phyloP scores from a whole-genome alignment of 2,113 vertebrate species.

The Ardeotis arabs region DNA sequence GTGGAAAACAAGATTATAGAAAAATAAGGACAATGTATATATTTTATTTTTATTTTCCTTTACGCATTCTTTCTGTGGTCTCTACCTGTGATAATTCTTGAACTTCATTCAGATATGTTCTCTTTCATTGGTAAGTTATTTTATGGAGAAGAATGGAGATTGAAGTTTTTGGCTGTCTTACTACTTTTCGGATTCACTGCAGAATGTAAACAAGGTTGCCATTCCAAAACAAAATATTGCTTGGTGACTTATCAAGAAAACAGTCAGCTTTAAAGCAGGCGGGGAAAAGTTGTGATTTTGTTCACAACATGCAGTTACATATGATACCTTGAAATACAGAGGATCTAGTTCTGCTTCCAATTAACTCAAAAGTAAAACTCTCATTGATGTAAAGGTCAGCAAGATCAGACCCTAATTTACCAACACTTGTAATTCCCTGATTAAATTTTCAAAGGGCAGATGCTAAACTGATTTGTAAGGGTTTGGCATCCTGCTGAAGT shows the following conservation, averaged over 20 bases:
- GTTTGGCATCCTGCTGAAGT: conserved; percentile 8
- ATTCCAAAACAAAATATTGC: neutral
- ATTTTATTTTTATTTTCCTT: neutral
- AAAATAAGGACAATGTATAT: neutral
- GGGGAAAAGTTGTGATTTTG: neutral
- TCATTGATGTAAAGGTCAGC: neutral
- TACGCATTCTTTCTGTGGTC: neutral
- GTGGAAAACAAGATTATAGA: neutral
- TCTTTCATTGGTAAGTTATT: neutral
- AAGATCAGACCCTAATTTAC: conserved; percentile 1
- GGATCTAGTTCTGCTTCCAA: neutral
- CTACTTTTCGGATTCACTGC: neutral
- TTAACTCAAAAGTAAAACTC: neutral
- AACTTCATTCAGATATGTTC: neutral
- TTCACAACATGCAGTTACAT: neutral
- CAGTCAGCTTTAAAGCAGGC: neutral
- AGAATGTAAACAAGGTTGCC: neutral
- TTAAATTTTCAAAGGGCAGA: conserved; percentile 28
- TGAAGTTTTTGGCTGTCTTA: neutral
- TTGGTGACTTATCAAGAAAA: neutral
- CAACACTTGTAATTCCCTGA: neutral
- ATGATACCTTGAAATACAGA: neutral
- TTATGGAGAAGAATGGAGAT: neutral
- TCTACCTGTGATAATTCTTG: neutral
- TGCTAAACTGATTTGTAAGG: conserved; percentile 6